Conservation (phyloP, 2,797 vertebrate species). For the Smutsia gigantea region DNA sequence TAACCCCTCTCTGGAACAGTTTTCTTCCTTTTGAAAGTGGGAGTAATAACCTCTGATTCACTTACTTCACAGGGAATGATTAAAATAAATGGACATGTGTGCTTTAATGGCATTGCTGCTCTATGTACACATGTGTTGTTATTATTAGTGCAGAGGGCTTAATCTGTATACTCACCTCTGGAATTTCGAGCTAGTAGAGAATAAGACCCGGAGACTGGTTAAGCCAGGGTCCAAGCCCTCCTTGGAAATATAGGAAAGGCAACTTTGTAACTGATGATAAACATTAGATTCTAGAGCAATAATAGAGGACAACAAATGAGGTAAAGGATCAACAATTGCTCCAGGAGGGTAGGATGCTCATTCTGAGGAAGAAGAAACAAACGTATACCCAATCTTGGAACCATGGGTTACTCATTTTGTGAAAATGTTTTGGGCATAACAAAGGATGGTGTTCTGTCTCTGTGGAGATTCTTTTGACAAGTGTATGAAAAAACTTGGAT, state of each 20-base stretch:
- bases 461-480: conserved; percentile 38
- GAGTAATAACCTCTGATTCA: conserved; percentile 41
- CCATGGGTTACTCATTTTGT: neutral
- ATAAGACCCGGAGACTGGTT: conserved; percentile 30
- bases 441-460: neutral
- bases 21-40: conserved; percentile 40
- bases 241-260: neutral
- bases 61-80: conserved; percentile 41
- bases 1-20: conserved; percentile 44
- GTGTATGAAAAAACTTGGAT: conserved; percentile 4
- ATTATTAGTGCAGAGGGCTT: conserved; percentile 30
- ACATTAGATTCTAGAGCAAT: neutral
- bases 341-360: neutral
- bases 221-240: neutral
- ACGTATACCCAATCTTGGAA: neutral
- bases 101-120: conserved; percentile 44
- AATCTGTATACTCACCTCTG: conserved; percentile 20
- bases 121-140: conserved; percentile 48
- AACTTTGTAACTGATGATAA: conserved; percentile 4
- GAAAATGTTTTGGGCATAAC: neutral
- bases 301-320: conserved; percentile 38
- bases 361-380: neutral
- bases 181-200: conserved; percentile 32
- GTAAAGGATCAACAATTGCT: neutral
- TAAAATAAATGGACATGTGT: conserved; percentile 48